Conservation (phyloP, 1,140 invertebrate genomes). For the Pseudachorutes palmiensis region DNA sequence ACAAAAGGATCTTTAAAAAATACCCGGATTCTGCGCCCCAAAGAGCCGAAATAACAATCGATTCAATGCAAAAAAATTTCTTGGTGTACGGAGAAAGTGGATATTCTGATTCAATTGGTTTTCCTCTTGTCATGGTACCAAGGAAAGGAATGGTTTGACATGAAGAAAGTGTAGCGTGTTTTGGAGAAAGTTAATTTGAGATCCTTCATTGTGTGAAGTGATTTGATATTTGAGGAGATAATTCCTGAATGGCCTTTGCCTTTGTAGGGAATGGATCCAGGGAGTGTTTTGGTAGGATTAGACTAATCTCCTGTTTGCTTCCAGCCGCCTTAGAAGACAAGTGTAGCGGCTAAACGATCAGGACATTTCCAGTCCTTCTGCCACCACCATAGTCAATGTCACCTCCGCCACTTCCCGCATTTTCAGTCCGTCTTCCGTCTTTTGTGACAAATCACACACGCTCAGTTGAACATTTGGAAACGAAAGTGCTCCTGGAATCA, state of each 20-base stretch:
- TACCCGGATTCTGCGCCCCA: too few species aligned
- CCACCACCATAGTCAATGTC: too few species aligned
- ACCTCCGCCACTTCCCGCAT: not conserved
- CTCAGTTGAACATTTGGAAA: too few species aligned
- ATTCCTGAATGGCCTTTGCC: not conserved
- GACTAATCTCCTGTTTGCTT: slow-evolving; percentile 31
- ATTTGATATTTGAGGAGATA: slow-evolving; percentile 20
- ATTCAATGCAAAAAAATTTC: not conserved
- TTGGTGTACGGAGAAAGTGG: not conserved
- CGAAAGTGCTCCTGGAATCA: too few species aligned
- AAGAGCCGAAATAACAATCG: slow-evolving; percentile 1
- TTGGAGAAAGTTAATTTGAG: not conserved
- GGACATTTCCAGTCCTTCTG: too few species aligned
- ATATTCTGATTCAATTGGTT: not conserved
- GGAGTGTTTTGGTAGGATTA: slow-evolving; percentile 32
- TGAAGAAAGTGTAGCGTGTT: too few species aligned
- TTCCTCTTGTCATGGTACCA: too few species aligned
- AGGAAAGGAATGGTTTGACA: too few species aligned
- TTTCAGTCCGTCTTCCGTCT: too few species aligned
- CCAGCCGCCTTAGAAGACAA: slow-evolving; percentile 37
- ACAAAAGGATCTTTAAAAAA: too few species aligned
- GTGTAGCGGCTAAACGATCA: slow-evolving; percentile 36
- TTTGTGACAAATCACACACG: too few species aligned
- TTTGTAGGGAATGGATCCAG: slow-evolving; percentile 2
- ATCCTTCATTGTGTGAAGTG: slow-evolving; percentile 3